A percentile compares a stretch with the other conserved stretches of the same genome.
Evolutionary conservation across 1,140 invertebrate genomes (phyloP).

Genomic region (Leptinotarsa texana): DNA sequence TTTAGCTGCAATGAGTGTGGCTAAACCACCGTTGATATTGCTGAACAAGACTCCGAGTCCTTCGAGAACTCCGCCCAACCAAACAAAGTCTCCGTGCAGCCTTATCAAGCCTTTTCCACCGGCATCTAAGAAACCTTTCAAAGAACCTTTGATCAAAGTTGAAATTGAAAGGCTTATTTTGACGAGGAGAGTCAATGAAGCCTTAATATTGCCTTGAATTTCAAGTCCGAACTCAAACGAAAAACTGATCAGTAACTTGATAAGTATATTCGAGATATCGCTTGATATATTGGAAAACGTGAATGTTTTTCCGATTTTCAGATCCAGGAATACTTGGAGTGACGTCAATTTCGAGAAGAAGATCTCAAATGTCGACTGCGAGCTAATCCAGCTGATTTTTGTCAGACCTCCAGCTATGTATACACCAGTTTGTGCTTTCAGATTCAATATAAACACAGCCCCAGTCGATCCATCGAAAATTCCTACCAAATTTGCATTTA

Average conservation of each 20-base stretch:
- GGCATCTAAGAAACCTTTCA: conserved; percentile 5
- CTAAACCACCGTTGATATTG: conserved; percentile 16
- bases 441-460: conserved; percentile 11
- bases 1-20: conserved; percentile 12
- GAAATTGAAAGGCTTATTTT: neutral
- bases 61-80: conserved; percentile 1
- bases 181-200: conserved; percentile 4
- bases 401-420: neutral
- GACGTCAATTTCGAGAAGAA: conserved; percentile 15
- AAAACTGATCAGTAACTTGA: conserved; percentile 11
- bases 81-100: conserved; percentile 12
- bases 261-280: neutral
- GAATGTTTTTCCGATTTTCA: conserved; percentile 10
- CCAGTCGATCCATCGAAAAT: conserved; percentile 16
- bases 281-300: neutral
- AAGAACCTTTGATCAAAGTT: neutral
- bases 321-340: conserved; percentile 8
- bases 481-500: conserved; percentile 16
- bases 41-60: conserved; percentile 13
- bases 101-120: neutral
- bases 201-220: conserved; percentile 4
- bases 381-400: neutral
- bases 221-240: neutral
- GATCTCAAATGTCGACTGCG: conserved; percentile 6
- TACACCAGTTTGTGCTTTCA: neutral